Conservation (phyloP, 37 sponge, comb jelly and placozoan species). For the Mnemiopsis leidyi region DNA sequence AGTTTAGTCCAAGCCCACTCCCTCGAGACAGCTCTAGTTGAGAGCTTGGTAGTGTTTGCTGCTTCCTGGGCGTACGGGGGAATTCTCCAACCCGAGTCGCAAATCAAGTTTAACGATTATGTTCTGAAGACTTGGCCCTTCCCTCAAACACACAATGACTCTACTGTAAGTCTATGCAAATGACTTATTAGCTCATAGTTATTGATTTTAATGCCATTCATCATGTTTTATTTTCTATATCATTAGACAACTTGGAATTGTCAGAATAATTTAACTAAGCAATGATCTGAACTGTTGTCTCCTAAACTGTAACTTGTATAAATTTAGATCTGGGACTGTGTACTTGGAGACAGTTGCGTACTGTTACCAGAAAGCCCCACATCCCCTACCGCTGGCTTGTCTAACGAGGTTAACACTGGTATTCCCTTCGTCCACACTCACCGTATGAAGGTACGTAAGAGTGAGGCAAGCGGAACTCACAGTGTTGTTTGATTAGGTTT, state of each 20-base stretch:
- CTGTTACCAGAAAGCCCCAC: not conserved
- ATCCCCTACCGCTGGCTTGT: slow-evolving; percentile 33
- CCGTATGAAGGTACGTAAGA: slow-evolving; percentile 29
- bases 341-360: slow-evolving; percentile 4
- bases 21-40: slow-evolving; percentile 24
- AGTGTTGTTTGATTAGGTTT: no score
- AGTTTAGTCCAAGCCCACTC: not conserved
- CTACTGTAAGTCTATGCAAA: slow-evolving; percentile 10
- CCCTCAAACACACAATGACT: not conserved
- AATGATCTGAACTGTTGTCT: not conserved
- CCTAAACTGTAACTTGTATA: not conserved
- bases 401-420: slow-evolving; percentile 59
- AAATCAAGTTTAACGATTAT: slow-evolving; percentile 41
- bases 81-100: not conserved
- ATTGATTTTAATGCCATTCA: no score
- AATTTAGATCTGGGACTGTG: slow-evolving; percentile 29
- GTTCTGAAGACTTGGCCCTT: slow-evolving; percentile 13
- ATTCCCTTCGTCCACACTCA: slow-evolving; percentile 48
- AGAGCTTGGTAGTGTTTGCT: not conserved
- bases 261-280: no score
- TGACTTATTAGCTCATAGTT: no score
- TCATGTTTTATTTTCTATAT: no score
- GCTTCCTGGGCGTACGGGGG: slow-evolving; percentile 47
- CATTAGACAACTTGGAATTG: no score
- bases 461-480: no score